A percentile compares a stretch with the other conserved stretches of the same genome.
Conservation (phyloP, 1,140 invertebrate species). For the Lerema accius region DNA sequence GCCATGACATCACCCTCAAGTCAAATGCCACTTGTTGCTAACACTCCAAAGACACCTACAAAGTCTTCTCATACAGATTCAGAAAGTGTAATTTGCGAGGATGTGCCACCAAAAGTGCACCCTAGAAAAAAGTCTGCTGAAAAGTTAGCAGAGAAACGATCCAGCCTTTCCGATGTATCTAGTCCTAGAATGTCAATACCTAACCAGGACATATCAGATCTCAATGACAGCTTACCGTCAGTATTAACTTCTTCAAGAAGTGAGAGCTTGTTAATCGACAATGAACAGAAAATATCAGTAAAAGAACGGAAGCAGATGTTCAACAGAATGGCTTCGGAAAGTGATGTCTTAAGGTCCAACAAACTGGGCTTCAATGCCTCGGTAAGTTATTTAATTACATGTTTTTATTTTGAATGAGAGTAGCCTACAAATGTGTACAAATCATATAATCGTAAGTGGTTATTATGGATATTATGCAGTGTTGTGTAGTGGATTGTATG, state of each 20-base stretch:
- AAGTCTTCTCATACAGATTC: slow-evolving; percentile 44
- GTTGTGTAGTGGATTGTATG: too few relatives aligned
- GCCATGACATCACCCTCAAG: slow-evolving; percentile 14
- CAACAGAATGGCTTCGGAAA: slow-evolving; percentile 93
- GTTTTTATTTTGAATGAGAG: slow-evolving; percentile 9
- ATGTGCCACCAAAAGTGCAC: slow-evolving; percentile 66
- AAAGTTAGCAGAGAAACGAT: slow-evolving; percentile 56
- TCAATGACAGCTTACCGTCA: slow-evolving; percentile 30
- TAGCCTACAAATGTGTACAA: too few relatives aligned
- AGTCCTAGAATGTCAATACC: slow-evolving; percentile 47
- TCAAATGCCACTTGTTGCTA: neutral
- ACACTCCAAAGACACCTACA: slow-evolving; percentile 31
- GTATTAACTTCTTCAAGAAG: slow-evolving; percentile 61
- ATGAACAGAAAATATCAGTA: slow-evolving; percentile 89
- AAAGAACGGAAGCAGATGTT: slow-evolving; percentile 96
- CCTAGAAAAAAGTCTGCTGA: slow-evolving; percentile 64
- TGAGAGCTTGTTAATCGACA: slow-evolving; percentile 68
- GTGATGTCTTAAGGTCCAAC: slow-evolving; percentile 83
- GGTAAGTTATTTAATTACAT: slow-evolving; percentile 48
- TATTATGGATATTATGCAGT: too few relatives aligned
- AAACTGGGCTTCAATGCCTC: slow-evolving; percentile 58
- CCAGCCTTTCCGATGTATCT: slow-evolving; percentile 41
- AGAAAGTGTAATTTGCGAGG: slow-evolving; percentile 55
- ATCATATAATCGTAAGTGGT: too few relatives aligned
- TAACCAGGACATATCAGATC: slow-evolving; percentile 44